phyloP scores from a whole-genome alignment of 2,113 vertebrate species.

The Nesoenas mayeri region DNA sequence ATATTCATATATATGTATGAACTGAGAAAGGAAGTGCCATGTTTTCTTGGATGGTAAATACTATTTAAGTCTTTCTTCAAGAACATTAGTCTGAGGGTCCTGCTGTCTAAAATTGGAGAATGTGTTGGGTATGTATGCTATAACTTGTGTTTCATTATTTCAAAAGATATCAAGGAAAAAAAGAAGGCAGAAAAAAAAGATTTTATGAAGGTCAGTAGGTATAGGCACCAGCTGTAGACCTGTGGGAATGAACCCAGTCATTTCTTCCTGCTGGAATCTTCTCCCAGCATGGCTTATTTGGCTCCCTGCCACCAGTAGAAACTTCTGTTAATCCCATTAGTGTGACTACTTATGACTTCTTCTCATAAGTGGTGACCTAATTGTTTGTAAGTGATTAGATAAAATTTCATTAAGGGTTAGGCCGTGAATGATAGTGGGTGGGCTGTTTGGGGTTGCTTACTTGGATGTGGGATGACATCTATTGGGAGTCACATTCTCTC shows the following conservation, averaged over 20 bases:
- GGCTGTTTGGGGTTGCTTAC: background rate
- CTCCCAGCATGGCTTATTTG: background rate
- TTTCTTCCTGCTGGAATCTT: background rate
- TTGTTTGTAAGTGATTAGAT: no score
- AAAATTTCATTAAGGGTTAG: no score
- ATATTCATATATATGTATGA: background rate
- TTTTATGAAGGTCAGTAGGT: background rate
- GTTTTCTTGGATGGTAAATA: background rate
- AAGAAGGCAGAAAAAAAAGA: background rate
- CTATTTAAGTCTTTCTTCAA: background rate
- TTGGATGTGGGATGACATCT: background rate
- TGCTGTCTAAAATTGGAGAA: background rate
- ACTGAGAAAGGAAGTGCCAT: background rate
- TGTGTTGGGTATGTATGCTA: background rate
- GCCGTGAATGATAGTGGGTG: no score
- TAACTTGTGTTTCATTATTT: background rate
- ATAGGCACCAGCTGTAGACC: background rate
- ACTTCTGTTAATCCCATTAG: background rate
- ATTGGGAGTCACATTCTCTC: background rate
- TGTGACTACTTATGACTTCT: rapidly evolving
- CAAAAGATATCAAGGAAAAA: background rate
- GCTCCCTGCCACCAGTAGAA: background rate
- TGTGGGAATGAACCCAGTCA: background rate
- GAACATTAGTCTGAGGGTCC: background rate
- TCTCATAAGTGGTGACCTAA: background rate